Conservation (phyloP, 2,888 invertebrate species). For the Helicoverpa assulta region DNA sequence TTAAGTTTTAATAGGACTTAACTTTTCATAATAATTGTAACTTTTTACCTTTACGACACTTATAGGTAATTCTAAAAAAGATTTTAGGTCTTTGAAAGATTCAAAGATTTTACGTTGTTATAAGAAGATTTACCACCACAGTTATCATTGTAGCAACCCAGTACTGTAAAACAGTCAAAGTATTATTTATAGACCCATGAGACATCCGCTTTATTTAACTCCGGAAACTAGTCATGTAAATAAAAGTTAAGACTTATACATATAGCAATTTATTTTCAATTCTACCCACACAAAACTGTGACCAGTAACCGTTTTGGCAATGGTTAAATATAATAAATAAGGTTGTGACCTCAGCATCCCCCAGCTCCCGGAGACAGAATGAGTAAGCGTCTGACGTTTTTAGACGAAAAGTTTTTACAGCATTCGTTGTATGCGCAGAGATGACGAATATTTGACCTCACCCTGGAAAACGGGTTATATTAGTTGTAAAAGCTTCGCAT, state of each 20-base stretch:
- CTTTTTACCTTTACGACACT: too few species aligned
- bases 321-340: not conserved
- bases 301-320: not conserved
- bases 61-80: too few species aligned
- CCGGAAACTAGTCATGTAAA: too few species aligned
- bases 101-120: not conserved
- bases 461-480: not conserved
- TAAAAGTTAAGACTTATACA: not conserved
- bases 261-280: not conserved
- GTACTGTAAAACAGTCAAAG: too few species aligned
- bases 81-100: not conserved
- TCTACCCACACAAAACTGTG: not conserved
- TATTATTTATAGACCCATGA: too few species aligned
- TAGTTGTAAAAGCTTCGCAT: not conserved
- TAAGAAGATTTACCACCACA: not conserved
- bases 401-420: conserved; percentile 1
- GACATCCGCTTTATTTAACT: too few species aligned
- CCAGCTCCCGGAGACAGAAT: not conserved
- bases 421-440: not conserved
- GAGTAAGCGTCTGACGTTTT: conserved; percentile 7
- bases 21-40: too few species aligned
- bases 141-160: not conserved
- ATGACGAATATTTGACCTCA: conserved; percentile 19
- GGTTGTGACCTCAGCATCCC: not conserved
- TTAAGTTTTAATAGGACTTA: too few species aligned